Conservation (phyloP, 2,888 invertebrate genomes). For the Cosmorhoe ocellata region DNA sequence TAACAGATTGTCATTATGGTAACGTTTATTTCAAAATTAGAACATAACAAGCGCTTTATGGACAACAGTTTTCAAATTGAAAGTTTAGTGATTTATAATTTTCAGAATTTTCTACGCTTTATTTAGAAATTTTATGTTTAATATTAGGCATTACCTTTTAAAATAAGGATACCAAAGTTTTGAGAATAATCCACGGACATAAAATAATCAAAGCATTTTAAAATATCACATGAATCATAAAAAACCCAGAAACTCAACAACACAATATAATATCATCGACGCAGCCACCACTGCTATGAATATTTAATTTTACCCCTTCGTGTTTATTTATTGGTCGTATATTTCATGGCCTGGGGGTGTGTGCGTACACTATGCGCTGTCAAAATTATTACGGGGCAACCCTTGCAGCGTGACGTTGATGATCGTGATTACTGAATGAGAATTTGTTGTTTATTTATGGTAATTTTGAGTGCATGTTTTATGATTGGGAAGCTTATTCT, state of each 20-base stretch:
- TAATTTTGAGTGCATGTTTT: conserved; percentile 8
- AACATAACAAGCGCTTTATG: too few species aligned
- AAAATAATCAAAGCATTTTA: too few species aligned
- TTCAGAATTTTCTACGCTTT: too few species aligned
- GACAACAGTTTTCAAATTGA: too few species aligned
- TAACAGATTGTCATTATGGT: too few species aligned
- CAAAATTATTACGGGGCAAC: conserved; percentile 60
- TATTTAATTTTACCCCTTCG: conserved; percentile 81
- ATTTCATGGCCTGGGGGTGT: conserved; percentile 74
- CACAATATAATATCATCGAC: conserved; percentile 30
- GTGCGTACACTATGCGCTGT: conserved; percentile 52
- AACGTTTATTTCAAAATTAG: too few species aligned
- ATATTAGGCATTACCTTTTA: too few species aligned
- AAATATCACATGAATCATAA: conserved; percentile 4
- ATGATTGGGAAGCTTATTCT: background rate
- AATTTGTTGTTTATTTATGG: conserved; percentile 22
- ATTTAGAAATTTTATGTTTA: too few species aligned
- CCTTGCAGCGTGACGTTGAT: conserved; percentile 29
- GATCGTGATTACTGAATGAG: conserved; percentile 25
- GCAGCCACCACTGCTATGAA: conserved; percentile 65
- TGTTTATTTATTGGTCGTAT: conserved; percentile 82
- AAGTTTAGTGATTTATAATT: too few species aligned
- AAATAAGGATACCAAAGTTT: too few species aligned
- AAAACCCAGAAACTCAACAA: conserved; percentile 26
- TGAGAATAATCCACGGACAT: too few species aligned